Evolutionary conservation across 2,113 vertebrate species (phyloP), one percentile per base, ranked within the genome.

Genomic region (Alces alces): DNA sequence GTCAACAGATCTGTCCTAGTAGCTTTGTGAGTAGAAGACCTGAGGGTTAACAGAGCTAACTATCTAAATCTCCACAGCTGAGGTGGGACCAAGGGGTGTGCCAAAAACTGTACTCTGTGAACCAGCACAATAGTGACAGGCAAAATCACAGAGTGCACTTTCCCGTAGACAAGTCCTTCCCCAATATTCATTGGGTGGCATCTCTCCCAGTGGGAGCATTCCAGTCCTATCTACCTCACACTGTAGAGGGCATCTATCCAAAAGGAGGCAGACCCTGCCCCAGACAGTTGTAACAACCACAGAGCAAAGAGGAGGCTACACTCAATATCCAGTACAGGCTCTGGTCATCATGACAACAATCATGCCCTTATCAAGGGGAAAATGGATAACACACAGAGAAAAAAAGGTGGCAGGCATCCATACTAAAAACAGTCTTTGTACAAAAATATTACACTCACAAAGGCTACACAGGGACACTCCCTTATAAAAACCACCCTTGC

Each of bases 141-240:
- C 28, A 52, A 80, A n/a, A 52, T 50, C 47, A 79, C 14, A 80
- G 28, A n/a, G 16, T 6, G 5, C 25, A 80, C 47, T 80, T 80
- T 47, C 78, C 16, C 5, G 0, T 6, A 12, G 47, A 52, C 78
- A 80, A 50, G 45, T 80, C 30, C 17, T 52, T 47, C 30, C 47
- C 66, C 66, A 19, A 52, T 52, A 33, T 33, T n/a, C 5, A 52
- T 0, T 33, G 45, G 28, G 45, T 33, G 10, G 47, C 10, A 2
- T 50, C 78, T n/a, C 45, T 52, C 47, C 47, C 78, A 80, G 47
- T 12, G 17, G 28, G 47, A 50, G 47, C 47, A 80, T 21, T 80
- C 30, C 5, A 12, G 78, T 50, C 17, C 76, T 47, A 33, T 19
- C 30, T 52, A 21, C 47, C 30, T 52, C 47, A 52, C 17, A 52